These are phyloP conservation scores for Rhinolophus ferrumequinum DNA, from an alignment of 2,113 vertebrate species.

Conservation along the genomic window DNA sequence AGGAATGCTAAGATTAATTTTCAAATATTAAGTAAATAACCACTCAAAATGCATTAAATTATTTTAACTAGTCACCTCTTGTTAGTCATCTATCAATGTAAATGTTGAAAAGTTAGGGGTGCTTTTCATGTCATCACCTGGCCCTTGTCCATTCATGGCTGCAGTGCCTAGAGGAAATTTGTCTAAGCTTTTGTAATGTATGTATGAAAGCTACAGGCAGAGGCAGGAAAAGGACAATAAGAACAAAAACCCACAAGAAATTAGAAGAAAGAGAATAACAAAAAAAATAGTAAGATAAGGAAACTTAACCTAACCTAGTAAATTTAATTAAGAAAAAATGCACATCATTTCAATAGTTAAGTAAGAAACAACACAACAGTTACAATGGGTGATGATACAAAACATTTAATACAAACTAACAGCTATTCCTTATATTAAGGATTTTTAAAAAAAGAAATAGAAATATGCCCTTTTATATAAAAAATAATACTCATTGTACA, in stretches of 20 bases:
- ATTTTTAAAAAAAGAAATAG: not conserved
- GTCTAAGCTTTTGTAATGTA: not conserved
- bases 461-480: not conserved
- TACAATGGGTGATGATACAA: not conserved
- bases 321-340: constrained; percentile 12
- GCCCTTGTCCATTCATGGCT: not conserved
- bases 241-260: not conserved
- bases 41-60: not conserved
- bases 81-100: not conserved
- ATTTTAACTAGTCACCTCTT: not conserved
- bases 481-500: not conserved
- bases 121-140: not conserved
- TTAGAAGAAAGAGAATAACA: not conserved
- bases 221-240: not conserved
- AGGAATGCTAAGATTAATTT: constrained; percentile 11
- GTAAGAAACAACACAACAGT: not conserved
- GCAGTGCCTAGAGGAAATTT: not conserved
- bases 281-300: not conserved
- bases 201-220: not conserved
- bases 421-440: not conserved
- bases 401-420: not conserved
- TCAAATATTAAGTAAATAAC: constrained; percentile 39
- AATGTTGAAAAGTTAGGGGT: not conserved
- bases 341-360: not conserved
- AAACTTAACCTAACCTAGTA: not conserved